These are phyloP conservation scores for Ctenicera cuprea DNA, from an alignment of 2,888 invertebrate species.

Conservation along the genomic window DNA sequence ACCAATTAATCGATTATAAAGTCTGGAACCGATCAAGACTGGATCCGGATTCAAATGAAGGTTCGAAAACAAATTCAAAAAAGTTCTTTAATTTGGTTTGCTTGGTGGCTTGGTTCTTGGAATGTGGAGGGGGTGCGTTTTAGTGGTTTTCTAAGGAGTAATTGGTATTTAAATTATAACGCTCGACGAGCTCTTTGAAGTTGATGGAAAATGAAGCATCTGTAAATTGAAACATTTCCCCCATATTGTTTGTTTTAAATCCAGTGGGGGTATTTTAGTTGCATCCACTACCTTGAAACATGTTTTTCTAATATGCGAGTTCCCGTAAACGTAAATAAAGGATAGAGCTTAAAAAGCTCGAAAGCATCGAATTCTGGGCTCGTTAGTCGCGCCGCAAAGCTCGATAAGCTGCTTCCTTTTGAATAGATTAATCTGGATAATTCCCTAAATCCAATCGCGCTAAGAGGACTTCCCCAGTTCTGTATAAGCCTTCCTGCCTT, in stretches of 20 bases:
- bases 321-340: slow-evolving; percentile 50
- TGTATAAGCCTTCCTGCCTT: slow-evolving; percentile 52
- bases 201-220: background rate
- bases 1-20: no score
- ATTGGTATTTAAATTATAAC: background rate
- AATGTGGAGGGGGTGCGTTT: no score
- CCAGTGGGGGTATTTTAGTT: background rate
- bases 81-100: no score
- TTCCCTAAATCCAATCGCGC: slow-evolving; percentile 58
- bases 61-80: no score
- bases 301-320: slow-evolving; percentile 37
- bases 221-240: background rate
- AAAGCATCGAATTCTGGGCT: slow-evolving; percentile 52
- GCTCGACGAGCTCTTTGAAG: background rate
- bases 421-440: slow-evolving; percentile 59
- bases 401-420: slow-evolving; percentile 57
- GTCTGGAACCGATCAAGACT: no score
- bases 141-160: background rate
- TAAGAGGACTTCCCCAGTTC: slow-evolving; percentile 53
- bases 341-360: slow-evolving; percentile 52
- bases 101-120: background rate
- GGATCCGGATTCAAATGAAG: no score
- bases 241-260: background rate
- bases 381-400: slow-evolving; percentile 57
- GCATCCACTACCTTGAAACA: background rate